A percentile compares a stretch with the other conserved stretches of the same genome.
These are phyloP conservation scores for Metallyticus violacea DNA, from an alignment of 2,888 invertebrate genomes.

Conservation along the genomic window DNA sequence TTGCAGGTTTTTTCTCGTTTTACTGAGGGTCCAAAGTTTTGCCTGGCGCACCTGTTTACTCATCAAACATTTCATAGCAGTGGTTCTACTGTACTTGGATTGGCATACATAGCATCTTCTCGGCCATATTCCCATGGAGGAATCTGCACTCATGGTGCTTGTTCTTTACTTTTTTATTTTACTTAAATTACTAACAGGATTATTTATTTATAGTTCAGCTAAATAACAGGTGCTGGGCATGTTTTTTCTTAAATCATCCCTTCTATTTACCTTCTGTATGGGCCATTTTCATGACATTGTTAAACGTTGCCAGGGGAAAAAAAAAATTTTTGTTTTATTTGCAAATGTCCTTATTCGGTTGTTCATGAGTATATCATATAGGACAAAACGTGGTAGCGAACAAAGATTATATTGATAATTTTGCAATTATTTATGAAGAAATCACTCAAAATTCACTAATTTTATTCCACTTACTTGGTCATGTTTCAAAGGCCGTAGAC, in stretches of 20 bases:
- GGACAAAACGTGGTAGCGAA: too few species aligned
- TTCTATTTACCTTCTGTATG: neutral
- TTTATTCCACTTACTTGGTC: too few species aligned
- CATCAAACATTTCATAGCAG: conserved; percentile 51
- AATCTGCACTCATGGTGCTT: conserved; percentile 46
- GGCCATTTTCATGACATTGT: neutral
- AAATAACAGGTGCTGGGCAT: neutral
- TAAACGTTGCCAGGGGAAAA: too few species aligned
- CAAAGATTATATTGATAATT: too few species aligned
- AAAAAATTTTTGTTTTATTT: too few species aligned
- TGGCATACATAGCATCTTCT: conserved; percentile 54
- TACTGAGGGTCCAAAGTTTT: conserved; percentile 45
- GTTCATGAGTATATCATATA: too few species aligned
- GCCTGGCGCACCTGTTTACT: conserved; percentile 54
- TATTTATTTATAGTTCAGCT: neutral
- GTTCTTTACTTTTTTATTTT: conserved; percentile 3
- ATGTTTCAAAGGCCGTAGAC: too few species aligned
- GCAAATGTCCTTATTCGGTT: too few species aligned
- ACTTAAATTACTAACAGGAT: neutral
- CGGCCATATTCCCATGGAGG: conserved; percentile 50
- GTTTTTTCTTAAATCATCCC: neutral
- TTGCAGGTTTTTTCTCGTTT: conserved; percentile 48
- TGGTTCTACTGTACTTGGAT: conserved; percentile 50
- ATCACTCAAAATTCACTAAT: too few species aligned
- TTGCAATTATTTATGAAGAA: too few species aligned